These are phyloP conservation scores for Actinia equina DNA, from an alignment of 64 coral and sea anemone genomes.

Conservation along the genomic window DNA sequence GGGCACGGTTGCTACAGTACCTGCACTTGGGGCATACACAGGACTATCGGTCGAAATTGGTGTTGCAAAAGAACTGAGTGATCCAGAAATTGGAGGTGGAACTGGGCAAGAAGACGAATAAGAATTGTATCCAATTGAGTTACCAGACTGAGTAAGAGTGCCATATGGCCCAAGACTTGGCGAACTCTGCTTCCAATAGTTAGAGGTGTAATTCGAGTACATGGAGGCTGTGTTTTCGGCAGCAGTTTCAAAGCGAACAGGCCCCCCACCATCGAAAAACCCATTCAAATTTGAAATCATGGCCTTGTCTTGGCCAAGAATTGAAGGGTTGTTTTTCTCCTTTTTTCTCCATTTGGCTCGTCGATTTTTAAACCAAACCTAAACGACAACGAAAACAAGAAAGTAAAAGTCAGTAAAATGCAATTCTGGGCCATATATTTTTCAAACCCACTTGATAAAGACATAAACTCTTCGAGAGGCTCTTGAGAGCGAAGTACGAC, in stretches of 20 bases:
- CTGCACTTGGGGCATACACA: conserved; percentile 55
- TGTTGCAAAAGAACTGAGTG: conserved; percentile 81
- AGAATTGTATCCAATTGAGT: conserved; percentile 72
- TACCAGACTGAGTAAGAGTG: conserved; percentile 39
- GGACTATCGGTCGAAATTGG: conserved; percentile 69
- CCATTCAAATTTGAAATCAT: conserved; percentile 83
- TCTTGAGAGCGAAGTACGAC: not conserved
- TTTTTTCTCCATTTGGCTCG: conserved; percentile 99
- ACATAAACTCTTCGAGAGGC: not conserved
- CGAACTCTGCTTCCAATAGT: conserved; percentile 82
- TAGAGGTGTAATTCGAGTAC: conserved; percentile 70
- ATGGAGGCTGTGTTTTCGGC: conserved; percentile 66
- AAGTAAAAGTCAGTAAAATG: not conserved
- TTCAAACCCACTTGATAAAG: not conserved
- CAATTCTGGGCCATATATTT: not conserved
- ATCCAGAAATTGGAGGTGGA: conserved; percentile 67
- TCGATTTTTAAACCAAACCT: conserved; percentile 99
- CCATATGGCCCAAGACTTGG: conserved; percentile 62
- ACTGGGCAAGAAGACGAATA: conserved; percentile 65
- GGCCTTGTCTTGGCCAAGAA: conserved; percentile 77
- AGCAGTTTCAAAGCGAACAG: conserved; percentile 72
- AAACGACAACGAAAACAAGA: conserved; percentile 5
- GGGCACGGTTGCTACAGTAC: conserved; percentile 50
- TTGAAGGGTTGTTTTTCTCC: conserved; percentile 86
- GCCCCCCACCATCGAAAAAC: conserved; percentile 55